Percentiles rank a stretch among this genome's conserved stretches.
These are phyloP conservation scores for Micronycteris hirsuta DNA, from an alignment of 2,113 vertebrate genomes.

Conservation along the genomic window DNA sequence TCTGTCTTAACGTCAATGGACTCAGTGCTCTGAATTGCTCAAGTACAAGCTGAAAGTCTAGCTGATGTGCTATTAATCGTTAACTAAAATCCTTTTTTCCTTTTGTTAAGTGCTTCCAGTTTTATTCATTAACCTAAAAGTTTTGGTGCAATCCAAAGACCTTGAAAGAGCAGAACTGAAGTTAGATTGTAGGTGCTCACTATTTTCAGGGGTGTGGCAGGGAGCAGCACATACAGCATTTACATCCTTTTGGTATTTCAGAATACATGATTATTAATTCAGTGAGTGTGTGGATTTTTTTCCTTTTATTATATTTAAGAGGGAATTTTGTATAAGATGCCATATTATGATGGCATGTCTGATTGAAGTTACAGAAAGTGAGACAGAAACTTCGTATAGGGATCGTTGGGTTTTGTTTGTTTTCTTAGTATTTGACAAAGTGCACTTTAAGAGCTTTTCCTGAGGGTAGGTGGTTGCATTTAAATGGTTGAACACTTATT, in stretches of 20 bases:
- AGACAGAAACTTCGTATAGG: background rate
- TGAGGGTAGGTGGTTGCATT: background rate
- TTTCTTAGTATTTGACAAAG: background rate
- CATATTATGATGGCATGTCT: background rate
- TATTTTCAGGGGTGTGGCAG: background rate
- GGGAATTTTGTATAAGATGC: background rate
- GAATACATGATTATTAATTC: background rate
- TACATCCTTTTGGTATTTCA: background rate
- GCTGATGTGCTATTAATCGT: background rate
- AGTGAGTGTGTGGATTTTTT: background rate
- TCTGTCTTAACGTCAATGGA: background rate
- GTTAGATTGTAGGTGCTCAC: background rate
- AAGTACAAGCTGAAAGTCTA: background rate
- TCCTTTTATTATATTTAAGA: background rate
- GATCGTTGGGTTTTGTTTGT: background rate
- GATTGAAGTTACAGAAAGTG: background rate
- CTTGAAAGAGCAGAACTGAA: background rate
- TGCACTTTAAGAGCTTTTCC: background rate
- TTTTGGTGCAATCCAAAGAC: background rate
- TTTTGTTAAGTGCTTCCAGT: background rate
- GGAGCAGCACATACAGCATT: background rate
- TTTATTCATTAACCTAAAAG: background rate
- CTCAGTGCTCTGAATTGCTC: background rate
- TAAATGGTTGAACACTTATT: background rate
- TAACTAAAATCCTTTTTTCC: background rate